These are phyloP conservation scores for Bos javanicus DNA, from an alignment of 2,113 vertebrate genomes.

Conservation along the genomic window DNA sequence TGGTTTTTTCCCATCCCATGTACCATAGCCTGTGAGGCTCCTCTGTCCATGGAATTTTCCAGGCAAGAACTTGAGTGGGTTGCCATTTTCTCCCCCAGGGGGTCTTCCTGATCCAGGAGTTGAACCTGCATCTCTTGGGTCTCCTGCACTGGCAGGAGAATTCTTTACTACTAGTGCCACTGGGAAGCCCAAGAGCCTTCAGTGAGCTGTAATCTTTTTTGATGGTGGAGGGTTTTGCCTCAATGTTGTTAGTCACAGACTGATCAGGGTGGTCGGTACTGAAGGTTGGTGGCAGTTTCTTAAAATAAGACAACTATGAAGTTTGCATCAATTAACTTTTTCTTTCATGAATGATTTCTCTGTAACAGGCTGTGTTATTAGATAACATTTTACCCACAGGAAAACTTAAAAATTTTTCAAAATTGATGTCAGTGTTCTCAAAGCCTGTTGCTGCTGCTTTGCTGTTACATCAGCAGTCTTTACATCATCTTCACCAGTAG, in stretches of 20 bases:
- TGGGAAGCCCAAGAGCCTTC: neutral
- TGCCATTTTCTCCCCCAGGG: neutral
- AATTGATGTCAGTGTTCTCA: neutral
- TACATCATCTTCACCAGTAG: neutral
- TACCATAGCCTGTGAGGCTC: accelerated
- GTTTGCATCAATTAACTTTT: neutral
- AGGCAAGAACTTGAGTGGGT: neutral
- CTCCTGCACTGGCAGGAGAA: neutral
- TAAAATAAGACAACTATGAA: neutral
- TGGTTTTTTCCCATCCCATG: accelerated
- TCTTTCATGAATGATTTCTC: neutral
- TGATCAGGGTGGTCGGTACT: neutral
- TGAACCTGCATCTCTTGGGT: neutral
- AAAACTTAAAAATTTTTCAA: neutral
- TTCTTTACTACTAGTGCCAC: neutral
- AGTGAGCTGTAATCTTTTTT: neutral
- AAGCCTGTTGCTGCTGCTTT: neutral
- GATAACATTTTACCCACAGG: neutral
- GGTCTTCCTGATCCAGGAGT: neutral
- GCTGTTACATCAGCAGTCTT: neutral
- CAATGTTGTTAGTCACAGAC: neutral
- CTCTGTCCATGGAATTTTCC: neutral
- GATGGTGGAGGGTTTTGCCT: neutral
- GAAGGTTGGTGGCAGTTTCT: neutral
- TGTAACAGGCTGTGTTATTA: neutral